Conservation (phyloP, 2,888 invertebrate species). For the Rhagophthalmus giganteus region DNA sequence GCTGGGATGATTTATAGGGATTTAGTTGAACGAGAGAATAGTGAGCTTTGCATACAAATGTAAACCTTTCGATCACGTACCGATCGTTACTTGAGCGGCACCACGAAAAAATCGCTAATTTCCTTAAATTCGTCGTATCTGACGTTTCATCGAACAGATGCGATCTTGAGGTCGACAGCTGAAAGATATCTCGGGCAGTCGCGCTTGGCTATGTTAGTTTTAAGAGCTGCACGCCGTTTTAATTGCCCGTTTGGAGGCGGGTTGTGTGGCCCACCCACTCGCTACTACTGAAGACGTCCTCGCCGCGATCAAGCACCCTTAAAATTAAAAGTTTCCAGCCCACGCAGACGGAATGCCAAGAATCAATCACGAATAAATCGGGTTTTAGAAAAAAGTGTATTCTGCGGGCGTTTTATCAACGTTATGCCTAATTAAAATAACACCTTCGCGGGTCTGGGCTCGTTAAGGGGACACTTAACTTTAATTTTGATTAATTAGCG, state of each 20-base stretch:
- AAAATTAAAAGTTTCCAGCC: not conserved
- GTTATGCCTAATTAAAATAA: not conserved
- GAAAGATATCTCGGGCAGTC: constrained; percentile 27
- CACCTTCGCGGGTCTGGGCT: no score
- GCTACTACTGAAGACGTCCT: constrained; percentile 11
- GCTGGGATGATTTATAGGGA: constrained; percentile 39
- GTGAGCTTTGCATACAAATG: constrained; percentile 34
- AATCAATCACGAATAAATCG: not conserved
- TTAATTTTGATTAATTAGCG: not conserved
- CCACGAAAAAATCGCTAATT: constrained; percentile 29
- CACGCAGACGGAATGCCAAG: not conserved
- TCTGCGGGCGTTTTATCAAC: not conserved
- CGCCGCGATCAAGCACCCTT: not conserved
- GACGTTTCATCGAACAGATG: no score
- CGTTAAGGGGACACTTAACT: no score
- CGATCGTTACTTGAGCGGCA: not conserved
- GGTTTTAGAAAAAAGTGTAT: no score
- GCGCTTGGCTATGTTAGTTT: constrained; percentile 26
- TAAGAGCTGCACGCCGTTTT: constrained; percentile 27
- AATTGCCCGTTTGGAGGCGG: constrained; percentile 32
- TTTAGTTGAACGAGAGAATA: constrained; percentile 33
- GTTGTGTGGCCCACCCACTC: constrained; percentile 29
- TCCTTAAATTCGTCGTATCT: no score
- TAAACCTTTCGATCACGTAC: constrained; percentile 4
- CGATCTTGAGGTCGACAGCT: constrained; percentile 29